Percentiles rank a stretch among this genome's conserved stretches.
These are phyloP conservation scores for Brachionus sp. DNA, from an alignment of 1,140 invertebrate species.

Conservation along the genomic window DNA sequence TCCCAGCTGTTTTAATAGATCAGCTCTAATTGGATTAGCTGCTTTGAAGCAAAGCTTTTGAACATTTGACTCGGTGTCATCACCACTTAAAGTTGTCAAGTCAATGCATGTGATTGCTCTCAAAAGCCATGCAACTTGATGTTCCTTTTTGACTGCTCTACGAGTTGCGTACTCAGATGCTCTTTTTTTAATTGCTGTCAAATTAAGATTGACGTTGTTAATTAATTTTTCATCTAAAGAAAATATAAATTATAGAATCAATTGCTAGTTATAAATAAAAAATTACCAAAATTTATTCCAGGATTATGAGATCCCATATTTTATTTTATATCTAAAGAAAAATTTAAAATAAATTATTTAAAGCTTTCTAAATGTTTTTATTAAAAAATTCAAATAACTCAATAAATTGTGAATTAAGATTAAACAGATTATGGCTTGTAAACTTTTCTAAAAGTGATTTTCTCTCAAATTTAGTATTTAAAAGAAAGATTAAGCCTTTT, in stretches of 20 bases:
- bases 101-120: conserved; percentile 80
- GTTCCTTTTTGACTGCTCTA: conserved; percentile 62
- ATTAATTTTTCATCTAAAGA: conserved; percentile 64
- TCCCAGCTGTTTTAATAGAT: conserved; percentile 58
- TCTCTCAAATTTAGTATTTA: conserved; percentile 9
- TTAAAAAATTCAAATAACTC: conserved; percentile 30
- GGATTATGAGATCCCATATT: not conserved
- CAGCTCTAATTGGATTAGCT: conserved; percentile 61
- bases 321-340: not conserved
- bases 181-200: conserved; percentile 63
- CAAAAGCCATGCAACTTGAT: conserved; percentile 70
- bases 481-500: not conserved
- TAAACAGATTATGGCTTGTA: not conserved
- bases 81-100: conserved; percentile 79
- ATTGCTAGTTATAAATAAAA: not conserved
- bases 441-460: not conserved
- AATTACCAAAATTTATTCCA: conserved; percentile 28
- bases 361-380: not conserved
- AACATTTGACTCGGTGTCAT: conserved; percentile 81
- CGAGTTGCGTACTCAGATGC: conserved; percentile 58
- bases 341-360: not conserved
- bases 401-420: not conserved
- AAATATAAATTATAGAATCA: not conserved
- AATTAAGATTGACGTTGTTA: conserved; percentile 65
- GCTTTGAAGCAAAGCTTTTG: conserved; percentile 76